Percentiles rank a stretch among this genome's conserved stretches.
Conservation (phyloP, 1,140 invertebrate species). For the Holcopasites calliopsidis region DNA sequence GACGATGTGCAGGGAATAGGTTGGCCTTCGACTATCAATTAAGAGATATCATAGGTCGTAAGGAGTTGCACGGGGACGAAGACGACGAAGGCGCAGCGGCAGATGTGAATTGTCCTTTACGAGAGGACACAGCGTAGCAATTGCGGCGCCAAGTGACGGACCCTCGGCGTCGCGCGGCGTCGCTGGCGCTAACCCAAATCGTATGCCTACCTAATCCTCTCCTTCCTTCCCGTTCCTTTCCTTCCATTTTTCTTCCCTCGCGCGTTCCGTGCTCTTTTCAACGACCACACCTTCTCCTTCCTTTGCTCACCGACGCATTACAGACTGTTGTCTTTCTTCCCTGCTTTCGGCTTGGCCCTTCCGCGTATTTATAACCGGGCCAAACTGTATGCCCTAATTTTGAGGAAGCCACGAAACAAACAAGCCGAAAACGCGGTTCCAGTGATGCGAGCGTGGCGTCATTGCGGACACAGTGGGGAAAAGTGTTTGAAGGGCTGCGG, state of each 20-base stretch:
- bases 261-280: neutral
- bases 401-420: neutral
- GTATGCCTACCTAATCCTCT: conserved; percentile 44
- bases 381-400: neutral
- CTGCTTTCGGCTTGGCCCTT: neutral
- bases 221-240: conserved; percentile 1
- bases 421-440: neutral
- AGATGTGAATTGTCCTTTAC: conserved; percentile 54
- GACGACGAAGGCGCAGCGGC: neutral
- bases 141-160: conserved; percentile 68
- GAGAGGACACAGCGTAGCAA: conserved; percentile 46
- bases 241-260: neutral
- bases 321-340: conserved; percentile 24
- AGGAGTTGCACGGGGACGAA: neutral
- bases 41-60: neutral
- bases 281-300: neutral
- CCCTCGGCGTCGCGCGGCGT: conserved; percentile 49
- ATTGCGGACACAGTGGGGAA: too few relatives aligned
- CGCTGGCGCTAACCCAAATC: conserved; percentile 69
- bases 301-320: conserved; percentile 37
- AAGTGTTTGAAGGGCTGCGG: neutral
- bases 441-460: too few relatives aligned
- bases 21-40: too few relatives aligned
- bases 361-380: neutral
- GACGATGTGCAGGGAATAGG: too few relatives aligned